Percentiles rank a stretch among this genome's conserved stretches.
These are phyloP conservation scores for Paraescarpia echinospica DNA, from an alignment of 1,140 invertebrate genomes.

Conservation along the genomic window DNA sequence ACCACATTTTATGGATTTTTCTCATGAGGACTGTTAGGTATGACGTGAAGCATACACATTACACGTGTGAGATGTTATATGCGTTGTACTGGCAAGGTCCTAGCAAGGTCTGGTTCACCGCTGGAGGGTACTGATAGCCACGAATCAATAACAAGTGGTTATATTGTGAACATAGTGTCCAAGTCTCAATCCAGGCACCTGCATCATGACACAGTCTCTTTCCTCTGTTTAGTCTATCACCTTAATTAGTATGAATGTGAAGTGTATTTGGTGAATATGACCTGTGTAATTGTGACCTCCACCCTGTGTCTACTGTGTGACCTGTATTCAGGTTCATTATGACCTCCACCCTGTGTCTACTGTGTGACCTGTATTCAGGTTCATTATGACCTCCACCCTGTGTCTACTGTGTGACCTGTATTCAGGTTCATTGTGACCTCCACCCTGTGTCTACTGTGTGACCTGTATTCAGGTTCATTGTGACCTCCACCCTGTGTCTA, in stretches of 20 bases:
- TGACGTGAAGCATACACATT: background rate
- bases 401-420: no score
- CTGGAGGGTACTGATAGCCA: background rate
- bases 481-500: background rate
- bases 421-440: no score
- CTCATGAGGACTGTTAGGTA: background rate
- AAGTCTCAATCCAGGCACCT: background rate
- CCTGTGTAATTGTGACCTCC: background rate
- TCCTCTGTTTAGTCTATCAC: background rate
- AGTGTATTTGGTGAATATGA: background rate
- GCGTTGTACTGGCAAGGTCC: background rate
- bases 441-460: no score
- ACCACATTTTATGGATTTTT: background rate
- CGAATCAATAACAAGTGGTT: background rate
- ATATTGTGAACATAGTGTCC: background rate
- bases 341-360: no score
- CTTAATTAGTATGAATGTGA: constrained; percentile 3
- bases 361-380: no score
- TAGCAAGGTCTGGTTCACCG: background rate
- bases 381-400: no score
- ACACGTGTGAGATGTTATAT: background rate
- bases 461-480: no score
- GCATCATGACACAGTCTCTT: background rate
- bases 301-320: no score
- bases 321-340: no score